phyloP scores from a whole-genome alignment of 2,797 vertebrate genomes.

The Crenichthys baileyi region DNA sequence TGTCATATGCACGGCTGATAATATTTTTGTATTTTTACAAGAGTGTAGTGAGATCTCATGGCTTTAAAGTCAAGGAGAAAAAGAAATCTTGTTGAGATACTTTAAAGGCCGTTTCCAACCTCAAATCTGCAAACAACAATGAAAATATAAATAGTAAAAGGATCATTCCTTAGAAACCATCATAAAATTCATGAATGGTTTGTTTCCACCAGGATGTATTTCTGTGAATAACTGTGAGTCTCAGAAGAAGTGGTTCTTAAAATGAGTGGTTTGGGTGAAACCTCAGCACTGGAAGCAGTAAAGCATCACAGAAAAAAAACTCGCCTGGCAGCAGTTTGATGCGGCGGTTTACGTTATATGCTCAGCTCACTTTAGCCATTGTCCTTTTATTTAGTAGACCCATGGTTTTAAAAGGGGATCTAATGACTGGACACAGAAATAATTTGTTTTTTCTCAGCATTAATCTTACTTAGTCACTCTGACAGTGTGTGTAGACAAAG shows the following conservation, averaged over 20 bases:
- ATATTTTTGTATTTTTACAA: not conserved
- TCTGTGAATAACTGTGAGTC: conserved; percentile 54
- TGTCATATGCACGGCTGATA: not conserved
- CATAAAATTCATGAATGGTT: conserved; percentile 44
- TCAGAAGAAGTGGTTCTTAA: conserved; percentile 49
- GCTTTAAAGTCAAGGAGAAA: not conserved
- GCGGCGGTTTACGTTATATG: conserved; percentile 41
- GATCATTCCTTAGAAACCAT: conserved; percentile 42
- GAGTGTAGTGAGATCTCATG: not conserved
- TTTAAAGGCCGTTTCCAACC: not conserved
- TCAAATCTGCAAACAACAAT: not conserved
- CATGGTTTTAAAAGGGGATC: conserved; percentile 33
- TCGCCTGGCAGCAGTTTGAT: conserved; percentile 41
- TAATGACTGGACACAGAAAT: conserved; percentile 17
- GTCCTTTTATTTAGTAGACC: conserved; percentile 17
- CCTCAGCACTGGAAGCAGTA: conserved; percentile 56
- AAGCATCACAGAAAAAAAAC: conserved; percentile 39
- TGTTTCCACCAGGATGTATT: conserved; percentile 20
- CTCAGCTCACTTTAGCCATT: conserved; percentile 39
- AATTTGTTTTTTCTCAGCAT: not conserved
- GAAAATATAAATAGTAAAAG: conserved; percentile 12
- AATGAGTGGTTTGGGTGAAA: conserved; percentile 58
- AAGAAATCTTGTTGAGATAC: not conserved
- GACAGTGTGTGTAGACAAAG: not conserved
- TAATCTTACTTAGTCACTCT: not conserved